phyloP scores from a whole-genome alignment of 2,113 vertebrate species.

The Atlantisia rogersi region DNA sequence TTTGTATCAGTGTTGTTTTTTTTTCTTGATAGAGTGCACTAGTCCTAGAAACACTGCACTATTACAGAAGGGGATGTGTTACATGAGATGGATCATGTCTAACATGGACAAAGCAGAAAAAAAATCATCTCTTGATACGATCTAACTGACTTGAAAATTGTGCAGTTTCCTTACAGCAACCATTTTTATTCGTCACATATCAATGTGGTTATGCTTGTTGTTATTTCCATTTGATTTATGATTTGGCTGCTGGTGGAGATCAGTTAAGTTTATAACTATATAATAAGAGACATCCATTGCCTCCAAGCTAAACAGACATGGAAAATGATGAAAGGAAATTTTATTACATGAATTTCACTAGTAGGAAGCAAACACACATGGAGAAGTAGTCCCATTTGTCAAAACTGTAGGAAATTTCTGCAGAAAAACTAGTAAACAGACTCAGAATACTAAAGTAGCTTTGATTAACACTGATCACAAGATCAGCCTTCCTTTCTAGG shows the following conservation, averaged over 20 bases:
- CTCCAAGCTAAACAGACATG: slow-evolving; percentile 3
- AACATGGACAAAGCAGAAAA: neutral
- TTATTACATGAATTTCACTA: neutral
- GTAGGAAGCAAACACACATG: neutral
- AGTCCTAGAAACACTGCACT: neutral
- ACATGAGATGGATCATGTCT: neutral
- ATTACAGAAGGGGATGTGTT: neutral
- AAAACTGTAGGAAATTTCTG: neutral
- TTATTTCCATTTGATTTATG: slow-evolving; percentile 20
- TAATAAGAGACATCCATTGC: slow-evolving; percentile 8
- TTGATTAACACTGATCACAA: neutral
- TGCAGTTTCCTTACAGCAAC: neutral
- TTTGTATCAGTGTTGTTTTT: neutral
- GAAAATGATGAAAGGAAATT: neutral
- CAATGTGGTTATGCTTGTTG: neutral
- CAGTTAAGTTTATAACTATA: neutral
- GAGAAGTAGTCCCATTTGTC: neutral
- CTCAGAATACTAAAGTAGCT: neutral
- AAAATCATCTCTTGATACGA: neutral
- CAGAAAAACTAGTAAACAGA: neutral
- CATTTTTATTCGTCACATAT: slow-evolving; percentile 19
- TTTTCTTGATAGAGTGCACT: neutral
- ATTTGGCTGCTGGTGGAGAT: neutral
- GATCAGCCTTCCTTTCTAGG: neutral
- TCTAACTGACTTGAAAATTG: neutral